Evolutionary conservation across 2,113 vertebrate genomes (phyloP), one percentile per base, ranked within the genome.

Genomic region (Austrofundulus limnaeus): DNA sequence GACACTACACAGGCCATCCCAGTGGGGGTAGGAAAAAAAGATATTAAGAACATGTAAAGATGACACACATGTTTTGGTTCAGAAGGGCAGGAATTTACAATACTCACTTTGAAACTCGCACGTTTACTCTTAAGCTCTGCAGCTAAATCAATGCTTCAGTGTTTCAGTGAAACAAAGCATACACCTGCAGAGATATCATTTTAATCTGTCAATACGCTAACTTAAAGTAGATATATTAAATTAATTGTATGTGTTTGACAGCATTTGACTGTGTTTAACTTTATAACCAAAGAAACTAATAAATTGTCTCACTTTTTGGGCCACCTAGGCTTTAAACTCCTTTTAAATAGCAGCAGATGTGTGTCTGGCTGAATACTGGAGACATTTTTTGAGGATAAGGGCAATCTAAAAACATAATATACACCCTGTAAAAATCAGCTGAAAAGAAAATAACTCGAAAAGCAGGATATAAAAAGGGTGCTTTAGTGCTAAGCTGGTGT

Each of bases 1-100:
- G 50, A 78, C 58, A 63, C 23, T 23, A 57, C 15, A 54, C 67
- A 42, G 16, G 12, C 49, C 42, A 53, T 7, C 55, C 61, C 1
- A 0, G 1, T 34, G 31, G 9, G 31, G 31, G 4, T 43, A 24
- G 21, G 23, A 17, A 41, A 31, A 25, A 23, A 49, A 24, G 17
- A 31, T n/a, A 53, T 55, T 37, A 53, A 41, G 11, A 67, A 31
- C 2, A 70, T 49, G 34, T 12, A 24, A 38, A 37, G 28, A 48
- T 48, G 17, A 52, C 0, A 1, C 8, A 12, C 51, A 23, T 47
- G 28, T 24, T 54, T 42, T 31, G 31, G 41, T 51, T 61, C 38
- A 49, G 34, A 10, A 49, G 20, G 39, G 20, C 21, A 39, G 20
- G 51, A 49, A 50, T 57, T 60, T 49, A 17, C 19, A 66, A 19